These are phyloP conservation scores for Heterotilapia buettikoferi DNA, from an alignment of 2,113 vertebrate genomes.

Conservation along the genomic window DNA sequence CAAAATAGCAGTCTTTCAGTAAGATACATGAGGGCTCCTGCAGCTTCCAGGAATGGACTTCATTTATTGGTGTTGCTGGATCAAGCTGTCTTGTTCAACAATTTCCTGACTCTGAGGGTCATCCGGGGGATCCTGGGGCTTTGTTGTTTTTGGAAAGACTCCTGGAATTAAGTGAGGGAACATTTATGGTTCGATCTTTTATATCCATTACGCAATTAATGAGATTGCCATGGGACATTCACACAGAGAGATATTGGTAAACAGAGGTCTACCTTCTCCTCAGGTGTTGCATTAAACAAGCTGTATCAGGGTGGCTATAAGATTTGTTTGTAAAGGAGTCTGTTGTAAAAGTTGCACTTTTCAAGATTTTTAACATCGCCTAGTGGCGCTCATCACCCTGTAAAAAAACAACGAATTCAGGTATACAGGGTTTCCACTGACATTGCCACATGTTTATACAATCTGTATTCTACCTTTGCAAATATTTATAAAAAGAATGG, in stretches of 20 bases:
- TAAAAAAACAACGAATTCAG: neutral
- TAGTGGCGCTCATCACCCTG: neutral
- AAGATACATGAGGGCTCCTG: neutral
- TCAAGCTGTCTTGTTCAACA: neutral
- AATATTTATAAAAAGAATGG: neutral
- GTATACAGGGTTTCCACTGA: neutral
- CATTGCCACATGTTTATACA: neutral
- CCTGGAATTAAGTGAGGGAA: neutral
- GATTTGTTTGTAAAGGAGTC: neutral
- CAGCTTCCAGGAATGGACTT: neutral
- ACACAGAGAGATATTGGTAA: neutral
- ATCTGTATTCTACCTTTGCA: neutral
- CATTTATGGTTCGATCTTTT: conserved; percentile 18
- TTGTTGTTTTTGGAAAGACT: conserved; percentile 14
- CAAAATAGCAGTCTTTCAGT: neutral
- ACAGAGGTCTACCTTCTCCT: neutral
- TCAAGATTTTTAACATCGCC: neutral
- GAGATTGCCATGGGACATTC: neutral
- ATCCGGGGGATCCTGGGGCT: neutral
- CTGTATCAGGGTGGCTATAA: neutral
- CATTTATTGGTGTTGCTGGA: conserved; percentile 26
- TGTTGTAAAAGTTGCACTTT: neutral
- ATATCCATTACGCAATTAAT: neutral
- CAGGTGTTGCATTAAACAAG: neutral
- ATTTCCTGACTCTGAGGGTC: conserved; percentile 5